Evolutionary conservation across 1,140 invertebrate genomes (phyloP).

Genomic region (Dendroctonus ponderosae): DNA sequence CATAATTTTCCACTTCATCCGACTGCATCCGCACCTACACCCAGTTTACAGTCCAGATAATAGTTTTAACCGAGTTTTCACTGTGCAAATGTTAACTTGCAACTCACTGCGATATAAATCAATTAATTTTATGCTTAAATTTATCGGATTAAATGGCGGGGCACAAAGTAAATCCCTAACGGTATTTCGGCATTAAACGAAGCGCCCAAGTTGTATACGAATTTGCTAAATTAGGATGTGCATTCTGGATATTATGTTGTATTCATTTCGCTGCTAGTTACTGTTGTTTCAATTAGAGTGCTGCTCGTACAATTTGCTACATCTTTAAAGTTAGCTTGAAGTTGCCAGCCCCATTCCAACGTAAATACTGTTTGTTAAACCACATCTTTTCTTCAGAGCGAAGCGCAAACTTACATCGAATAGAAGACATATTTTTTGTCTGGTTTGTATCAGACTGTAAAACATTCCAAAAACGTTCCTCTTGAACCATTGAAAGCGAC

Average conservation of each 20-base stretch:
- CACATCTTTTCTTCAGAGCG: too few species aligned
- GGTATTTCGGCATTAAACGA: conserved; percentile 12
- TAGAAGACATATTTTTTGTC: too few species aligned
- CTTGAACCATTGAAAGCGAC: too few species aligned
- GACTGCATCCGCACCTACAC: background rate
- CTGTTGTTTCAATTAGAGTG: too few species aligned
- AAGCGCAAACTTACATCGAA: too few species aligned
- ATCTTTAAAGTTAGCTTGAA: too few species aligned
- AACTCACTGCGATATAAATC: conserved; percentile 3
- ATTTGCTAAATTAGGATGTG: conserved; percentile 9
- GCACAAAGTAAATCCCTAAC: conserved; percentile 8
- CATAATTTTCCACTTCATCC: background rate
- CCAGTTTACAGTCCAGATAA: background rate
- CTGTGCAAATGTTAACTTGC: background rate
- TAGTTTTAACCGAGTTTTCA: background rate
- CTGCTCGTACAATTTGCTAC: too few species aligned
- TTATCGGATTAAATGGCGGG: conserved; percentile 9
- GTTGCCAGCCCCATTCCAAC: too few species aligned
- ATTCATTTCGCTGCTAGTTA: conserved; percentile 5
- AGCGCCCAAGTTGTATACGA: conserved; percentile 7
- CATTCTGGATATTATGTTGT: conserved; percentile 8
- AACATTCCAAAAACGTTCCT: too few species aligned
- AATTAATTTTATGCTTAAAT: conserved; percentile 13
- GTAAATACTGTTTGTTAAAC: too few species aligned
- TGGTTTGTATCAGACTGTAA: too few species aligned